phyloP scores from a whole-genome alignment of 2,797 vertebrate species.

The Nannoperca obscura region DNA sequence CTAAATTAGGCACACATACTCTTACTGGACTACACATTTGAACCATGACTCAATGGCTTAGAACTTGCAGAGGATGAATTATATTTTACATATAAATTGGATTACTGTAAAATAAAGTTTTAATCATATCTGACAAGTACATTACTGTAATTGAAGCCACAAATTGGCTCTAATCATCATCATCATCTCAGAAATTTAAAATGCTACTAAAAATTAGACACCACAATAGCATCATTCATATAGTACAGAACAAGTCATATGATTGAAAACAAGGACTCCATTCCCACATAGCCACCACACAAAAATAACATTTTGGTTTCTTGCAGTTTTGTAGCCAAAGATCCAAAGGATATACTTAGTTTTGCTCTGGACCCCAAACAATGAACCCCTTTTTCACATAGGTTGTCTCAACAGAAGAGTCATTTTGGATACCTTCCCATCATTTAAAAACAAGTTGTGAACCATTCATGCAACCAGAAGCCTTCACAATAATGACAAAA shows the following conservation, averaged over 20 bases:
- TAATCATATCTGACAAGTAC: conserved; percentile 2
- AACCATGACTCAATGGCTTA: neutral
- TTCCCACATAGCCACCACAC: conserved; percentile 1
- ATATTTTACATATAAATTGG: conserved; percentile 9
- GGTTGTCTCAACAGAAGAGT: neutral
- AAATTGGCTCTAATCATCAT: neutral
- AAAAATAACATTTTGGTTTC: neutral
- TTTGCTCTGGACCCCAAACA: conserved; percentile 11
- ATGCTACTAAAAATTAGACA: neutral
- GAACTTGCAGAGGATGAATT: conserved; percentile 12
- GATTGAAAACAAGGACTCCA: conserved; percentile 18
- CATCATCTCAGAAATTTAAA: conserved; percentile 13
- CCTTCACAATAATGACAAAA: conserved; percentile 5
- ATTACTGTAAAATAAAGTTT: neutral
- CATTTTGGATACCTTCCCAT: neutral
- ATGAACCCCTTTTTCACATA: neutral
- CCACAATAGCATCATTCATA: conserved; percentile 27
- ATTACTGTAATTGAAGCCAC: neutral
- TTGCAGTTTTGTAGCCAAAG: conserved; percentile 14
- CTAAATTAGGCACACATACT: neutral
- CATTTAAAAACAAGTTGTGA: conserved; percentile 22
- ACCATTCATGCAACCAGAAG: conserved; percentile 23
- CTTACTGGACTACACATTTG: neutral
- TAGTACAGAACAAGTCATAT: conserved; percentile 14
- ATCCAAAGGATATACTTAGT: neutral